Base-by-base conservation (phyloP, 2,797 vertebrate genomes). In the Otus scops region DNA sequence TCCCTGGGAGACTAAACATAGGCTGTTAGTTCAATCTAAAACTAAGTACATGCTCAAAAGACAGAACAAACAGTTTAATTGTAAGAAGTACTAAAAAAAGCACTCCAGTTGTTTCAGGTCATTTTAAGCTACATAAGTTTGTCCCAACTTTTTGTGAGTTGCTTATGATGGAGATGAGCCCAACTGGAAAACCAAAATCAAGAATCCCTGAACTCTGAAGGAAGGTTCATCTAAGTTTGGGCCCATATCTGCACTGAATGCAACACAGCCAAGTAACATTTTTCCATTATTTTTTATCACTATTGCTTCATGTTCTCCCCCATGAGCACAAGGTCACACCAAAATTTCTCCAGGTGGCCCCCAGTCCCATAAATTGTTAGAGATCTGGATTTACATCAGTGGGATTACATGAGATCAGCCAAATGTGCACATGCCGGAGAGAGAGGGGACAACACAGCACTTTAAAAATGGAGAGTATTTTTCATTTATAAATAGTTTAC, bases 401-500 rank as follows among this genome's bases (percentile, higher is more conserved):
- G 89, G 95, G 97, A 98, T 98, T 98, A 98, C 82, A 91, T 20
- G 47, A 97, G 94, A 97, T 95, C 95, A 97, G 96, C 96, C 96
- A 97, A 97, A 98, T 92, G 97, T 63, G 97, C 96, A 97, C n/a
- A 68, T 78, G 94, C 96, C 94, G 96, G 67, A 89, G 68, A 69
- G 85, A 97, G 85, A 97, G 54, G 73, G 76, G 82, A 95, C 92
- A 97, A 95, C 96, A 95, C 60, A 82, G 85, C 90, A 95, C 97
- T 98, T 97, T 75, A 94, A 95, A 97, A 96, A 94, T 93, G 85
- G 18, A 97, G 96, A 96, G 91, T 93, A 97, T 97, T 97, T 97
- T 96, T 96, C 98, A 97, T 97, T 98, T 98, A 98, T 97, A 97
- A 98, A 98, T 97, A 97, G 97, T 98, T 98, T 97, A 98, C 96